Conservation (phyloP, 2,113 vertebrate genomes). For the Odontesthes bonariensis region DNA sequence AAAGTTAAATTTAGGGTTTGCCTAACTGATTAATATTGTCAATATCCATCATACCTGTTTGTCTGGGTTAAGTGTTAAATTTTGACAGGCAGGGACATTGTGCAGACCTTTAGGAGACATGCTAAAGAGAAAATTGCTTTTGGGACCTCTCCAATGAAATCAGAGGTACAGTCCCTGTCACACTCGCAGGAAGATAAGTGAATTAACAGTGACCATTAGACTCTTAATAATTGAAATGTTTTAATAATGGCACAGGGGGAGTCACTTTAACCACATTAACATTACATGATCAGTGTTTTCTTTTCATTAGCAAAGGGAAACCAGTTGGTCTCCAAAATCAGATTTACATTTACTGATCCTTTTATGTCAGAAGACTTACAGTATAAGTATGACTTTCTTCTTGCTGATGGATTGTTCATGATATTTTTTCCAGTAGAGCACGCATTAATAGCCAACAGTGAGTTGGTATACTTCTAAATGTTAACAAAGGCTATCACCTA, state of each 20-base stretch:
- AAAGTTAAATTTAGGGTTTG: background rate
- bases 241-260: constrained; percentile 75
- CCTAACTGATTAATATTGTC: constrained; percentile 56
- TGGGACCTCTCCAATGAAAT: constrained; percentile 59
- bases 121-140: constrained; percentile 63
- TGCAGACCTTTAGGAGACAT: constrained; percentile 46
- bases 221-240: constrained; percentile 78
- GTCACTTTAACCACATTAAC: constrained; percentile 74
- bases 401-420: too few species aligned
- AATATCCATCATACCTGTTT: constrained; percentile 43
- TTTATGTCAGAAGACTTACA: background rate
- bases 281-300: constrained; percentile 74
- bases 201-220: constrained; percentile 78
- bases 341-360: background rate
- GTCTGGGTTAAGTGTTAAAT: constrained; percentile 21
- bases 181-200: constrained; percentile 51
- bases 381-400: background rate
- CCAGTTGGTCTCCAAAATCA: background rate
- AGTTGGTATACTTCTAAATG: background rate
- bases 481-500: background rate
- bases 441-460: background rate
- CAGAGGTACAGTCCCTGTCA: constrained; percentile 53
- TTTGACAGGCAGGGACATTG: constrained; percentile 51
- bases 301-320: constrained; percentile 42
- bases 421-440: background rate